Conservation (phyloP, 2,888 invertebrate genomes). For the Cryptus armator region DNA sequence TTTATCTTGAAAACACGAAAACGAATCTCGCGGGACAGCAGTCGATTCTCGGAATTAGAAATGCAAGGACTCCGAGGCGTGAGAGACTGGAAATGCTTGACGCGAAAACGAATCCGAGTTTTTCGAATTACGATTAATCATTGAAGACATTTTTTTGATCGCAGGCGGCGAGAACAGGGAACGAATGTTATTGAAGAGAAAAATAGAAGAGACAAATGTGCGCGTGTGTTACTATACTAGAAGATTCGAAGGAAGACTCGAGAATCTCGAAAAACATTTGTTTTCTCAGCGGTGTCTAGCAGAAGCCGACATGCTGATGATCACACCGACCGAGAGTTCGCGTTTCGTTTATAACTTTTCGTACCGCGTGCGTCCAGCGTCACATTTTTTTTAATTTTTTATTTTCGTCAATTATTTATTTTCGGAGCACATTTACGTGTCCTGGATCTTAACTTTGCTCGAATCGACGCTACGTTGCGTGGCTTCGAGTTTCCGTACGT, state of each 20-base stretch:
- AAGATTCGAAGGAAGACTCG: not conserved
- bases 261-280: slow-evolving; percentile 18
- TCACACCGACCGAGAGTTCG: slow-evolving; percentile 31
- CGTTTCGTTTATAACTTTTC: slow-evolving; percentile 40
- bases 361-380: slow-evolving; percentile 31
- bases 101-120: not conserved
- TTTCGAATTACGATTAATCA: not conserved
- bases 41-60: slow-evolving; percentile 28
- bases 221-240: not conserved
- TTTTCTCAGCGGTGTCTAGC: slow-evolving; percentile 37
- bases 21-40: not conserved
- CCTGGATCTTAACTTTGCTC: slow-evolving; percentile 30
- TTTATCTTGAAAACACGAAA: slow-evolving; percentile 9
- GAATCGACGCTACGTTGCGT: not conserved
- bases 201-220: slow-evolving; percentile 17
- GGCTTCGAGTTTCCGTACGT: slow-evolving; percentile 8
- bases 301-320: not conserved
- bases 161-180: not conserved
- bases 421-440: slow-evolving; percentile 31
- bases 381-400: slow-evolving; percentile 36
- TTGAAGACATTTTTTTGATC: slow-evolving; percentile 3
- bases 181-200: not conserved
- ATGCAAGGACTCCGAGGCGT: not conserved
- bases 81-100: not conserved
- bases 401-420: slow-evolving; percentile 43